Percentiles rank a stretch among this genome's conserved stretches.
Evolutionary conservation across 2,797 vertebrate species (phyloP).

Genomic region (Aphelocoma californica): DNA sequence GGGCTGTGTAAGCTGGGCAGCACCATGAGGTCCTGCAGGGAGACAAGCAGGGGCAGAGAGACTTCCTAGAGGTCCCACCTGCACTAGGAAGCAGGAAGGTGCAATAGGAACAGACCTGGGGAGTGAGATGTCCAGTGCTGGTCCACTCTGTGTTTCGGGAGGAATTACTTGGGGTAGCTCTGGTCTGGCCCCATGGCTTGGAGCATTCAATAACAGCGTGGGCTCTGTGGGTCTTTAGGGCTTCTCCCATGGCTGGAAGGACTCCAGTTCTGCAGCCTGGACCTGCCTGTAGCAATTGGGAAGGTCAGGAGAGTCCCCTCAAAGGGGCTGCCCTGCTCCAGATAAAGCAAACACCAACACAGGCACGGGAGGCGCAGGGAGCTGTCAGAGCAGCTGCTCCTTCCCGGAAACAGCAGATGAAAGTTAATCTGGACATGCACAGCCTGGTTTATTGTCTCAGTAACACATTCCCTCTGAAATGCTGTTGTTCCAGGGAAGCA

Average conservation of each 20-base stretch:
- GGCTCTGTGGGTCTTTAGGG: background rate
- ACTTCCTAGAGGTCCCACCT: background rate
- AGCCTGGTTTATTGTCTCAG: background rate
- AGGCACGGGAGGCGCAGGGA: background rate
- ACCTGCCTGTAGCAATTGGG: background rate
- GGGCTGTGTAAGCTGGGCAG: background rate
- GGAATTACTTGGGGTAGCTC: background rate
- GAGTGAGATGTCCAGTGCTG: background rate
- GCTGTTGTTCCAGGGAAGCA: conserved; percentile 18
- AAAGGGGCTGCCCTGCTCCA: background rate
- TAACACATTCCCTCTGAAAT: background rate
- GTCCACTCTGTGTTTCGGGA: fast-evolving
- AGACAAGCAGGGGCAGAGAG: background rate
- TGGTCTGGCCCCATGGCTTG: background rate
- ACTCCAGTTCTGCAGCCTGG: background rate
- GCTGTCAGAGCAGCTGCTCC: background rate
- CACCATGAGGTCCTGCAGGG: background rate
- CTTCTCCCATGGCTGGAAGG: background rate
- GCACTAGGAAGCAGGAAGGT: background rate
- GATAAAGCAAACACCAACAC: fast-evolving
- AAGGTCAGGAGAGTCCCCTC: background rate
- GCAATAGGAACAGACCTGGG: background rate
- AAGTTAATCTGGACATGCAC: background rate
- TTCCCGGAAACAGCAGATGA: background rate
- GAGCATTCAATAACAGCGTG: background rate